Evolutionary conservation across 2,888 invertebrate genomes (phyloP).

Genomic region (Sinotaia quadrata): DNA sequence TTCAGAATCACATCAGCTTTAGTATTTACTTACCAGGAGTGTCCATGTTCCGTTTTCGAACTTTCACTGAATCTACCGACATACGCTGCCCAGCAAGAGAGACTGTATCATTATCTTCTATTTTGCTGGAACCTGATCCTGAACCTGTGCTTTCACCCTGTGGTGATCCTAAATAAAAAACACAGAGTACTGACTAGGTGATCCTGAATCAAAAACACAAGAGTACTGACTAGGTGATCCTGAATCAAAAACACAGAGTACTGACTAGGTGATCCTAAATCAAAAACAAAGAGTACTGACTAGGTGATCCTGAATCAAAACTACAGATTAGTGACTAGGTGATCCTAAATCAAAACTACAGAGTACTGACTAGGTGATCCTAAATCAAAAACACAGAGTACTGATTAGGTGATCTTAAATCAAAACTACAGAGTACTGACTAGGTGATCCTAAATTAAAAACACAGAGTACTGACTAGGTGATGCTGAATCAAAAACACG

Average conservation of each 20-base stretch:
- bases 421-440: too few species aligned
- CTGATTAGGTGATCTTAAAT: too few species aligned
- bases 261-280: too few species aligned
- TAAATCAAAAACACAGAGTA: not conserved
- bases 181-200: not conserved
- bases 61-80: not conserved
- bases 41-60: constrained; percentile 21
- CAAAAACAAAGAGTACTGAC: too few species aligned
- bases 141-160: constrained; percentile 12
- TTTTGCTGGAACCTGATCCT: constrained; percentile 19
- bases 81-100: constrained; percentile 3
- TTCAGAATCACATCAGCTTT: too few species aligned
- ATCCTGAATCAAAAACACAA: too few species aligned
- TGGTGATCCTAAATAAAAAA: not conserved
- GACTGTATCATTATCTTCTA: not conserved
- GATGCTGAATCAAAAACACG: too few species aligned
- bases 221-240: too few species aligned
- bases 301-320: constrained; percentile 1
- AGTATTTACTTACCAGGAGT: not conserved
- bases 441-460: constrained; percentile 1
- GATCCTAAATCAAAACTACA: too few species aligned
- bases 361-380: too few species aligned
- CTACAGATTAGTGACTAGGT: not conserved
- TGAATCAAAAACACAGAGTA: not conserved
- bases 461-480: not conserved